Evolutionary conservation across 1,140 invertebrate genomes (phyloP).

Genomic region (Nasonia vitripennis): DNA sequence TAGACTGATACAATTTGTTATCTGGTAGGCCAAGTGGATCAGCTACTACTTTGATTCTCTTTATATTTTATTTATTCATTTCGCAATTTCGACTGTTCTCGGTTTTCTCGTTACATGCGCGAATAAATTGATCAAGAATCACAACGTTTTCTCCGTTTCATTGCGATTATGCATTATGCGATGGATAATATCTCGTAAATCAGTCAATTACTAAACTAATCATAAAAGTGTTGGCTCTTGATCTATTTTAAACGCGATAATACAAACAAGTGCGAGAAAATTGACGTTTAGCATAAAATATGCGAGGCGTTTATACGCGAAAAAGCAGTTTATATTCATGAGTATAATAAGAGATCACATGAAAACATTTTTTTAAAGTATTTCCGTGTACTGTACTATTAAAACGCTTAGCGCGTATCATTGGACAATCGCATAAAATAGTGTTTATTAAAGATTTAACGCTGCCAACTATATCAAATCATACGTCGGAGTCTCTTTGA

Average conservation of each 20-base stretch:
- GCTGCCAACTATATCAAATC: neutral
- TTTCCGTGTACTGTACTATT: neutral
- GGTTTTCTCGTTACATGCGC: neutral
- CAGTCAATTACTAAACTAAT: conserved; percentile 19
- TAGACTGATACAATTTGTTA: neutral
- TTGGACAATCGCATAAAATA: neutral
- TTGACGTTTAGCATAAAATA: conserved; percentile 14
- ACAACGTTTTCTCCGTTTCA: neutral
- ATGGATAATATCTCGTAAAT: conserved; percentile 2
- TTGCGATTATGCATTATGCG: neutral
- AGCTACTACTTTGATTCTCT: neutral
- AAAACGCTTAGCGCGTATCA: neutral
- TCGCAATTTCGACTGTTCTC: neutral
- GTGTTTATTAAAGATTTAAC: neutral
- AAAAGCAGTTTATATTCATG: conserved; percentile 19
- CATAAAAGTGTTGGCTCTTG: neutral
- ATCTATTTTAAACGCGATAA: conserved; percentile 11
- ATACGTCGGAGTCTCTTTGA: neutral
- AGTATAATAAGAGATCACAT: conserved; percentile 9
- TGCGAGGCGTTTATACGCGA: neutral
- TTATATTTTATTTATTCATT: neutral
- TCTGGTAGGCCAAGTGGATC: neutral
- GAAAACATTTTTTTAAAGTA: conserved; percentile 5
- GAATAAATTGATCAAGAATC: neutral
- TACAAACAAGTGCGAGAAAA: neutral